Evolutionary conservation across 1,140 invertebrate species (phyloP).

Genomic region (Eulimnadia texana): DNA sequence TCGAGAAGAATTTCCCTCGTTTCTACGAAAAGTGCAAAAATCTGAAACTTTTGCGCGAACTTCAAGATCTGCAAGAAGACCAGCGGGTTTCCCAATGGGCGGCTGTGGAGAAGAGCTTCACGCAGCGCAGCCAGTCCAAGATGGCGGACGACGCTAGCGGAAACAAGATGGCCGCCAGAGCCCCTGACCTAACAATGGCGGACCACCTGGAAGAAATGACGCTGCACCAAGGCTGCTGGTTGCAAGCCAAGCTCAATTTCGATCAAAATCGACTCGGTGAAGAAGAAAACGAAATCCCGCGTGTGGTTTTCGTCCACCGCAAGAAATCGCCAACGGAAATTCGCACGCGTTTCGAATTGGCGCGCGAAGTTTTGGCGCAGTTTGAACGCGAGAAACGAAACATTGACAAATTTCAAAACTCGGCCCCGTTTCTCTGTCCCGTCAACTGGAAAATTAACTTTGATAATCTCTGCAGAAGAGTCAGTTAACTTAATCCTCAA

Average conservation of each 20-base stretch:
- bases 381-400: conserved; percentile 2
- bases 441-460: not conserved
- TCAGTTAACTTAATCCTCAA: too few relatives aligned
- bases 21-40: conserved; percentile 9
- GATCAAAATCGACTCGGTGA: not conserved
- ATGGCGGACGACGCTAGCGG: not conserved
- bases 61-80: not conserved
- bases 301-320: conserved; percentile 6
- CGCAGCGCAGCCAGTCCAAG: not conserved
- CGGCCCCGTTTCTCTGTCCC: too few relatives aligned
- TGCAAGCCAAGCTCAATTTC: not conserved
- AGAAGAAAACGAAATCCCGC: not conserved
- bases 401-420: not conserved
- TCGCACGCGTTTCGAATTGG: not conserved
- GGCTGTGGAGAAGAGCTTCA: not conserved
- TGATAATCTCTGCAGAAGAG: not conserved
- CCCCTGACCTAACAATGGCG: not conserved
- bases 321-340: conserved; percentile 6
- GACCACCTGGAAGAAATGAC: not conserved
- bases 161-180: too few relatives aligned
- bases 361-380: not conserved
- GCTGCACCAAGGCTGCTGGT: conserved; percentile 8
- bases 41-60: conserved; percentile 2
- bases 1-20: conserved; percentile 3
- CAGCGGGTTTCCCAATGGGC: not conserved